phyloP scores from a whole-genome alignment of 2,797 vertebrate genomes.

The Tenualosa ilisha region DNA sequence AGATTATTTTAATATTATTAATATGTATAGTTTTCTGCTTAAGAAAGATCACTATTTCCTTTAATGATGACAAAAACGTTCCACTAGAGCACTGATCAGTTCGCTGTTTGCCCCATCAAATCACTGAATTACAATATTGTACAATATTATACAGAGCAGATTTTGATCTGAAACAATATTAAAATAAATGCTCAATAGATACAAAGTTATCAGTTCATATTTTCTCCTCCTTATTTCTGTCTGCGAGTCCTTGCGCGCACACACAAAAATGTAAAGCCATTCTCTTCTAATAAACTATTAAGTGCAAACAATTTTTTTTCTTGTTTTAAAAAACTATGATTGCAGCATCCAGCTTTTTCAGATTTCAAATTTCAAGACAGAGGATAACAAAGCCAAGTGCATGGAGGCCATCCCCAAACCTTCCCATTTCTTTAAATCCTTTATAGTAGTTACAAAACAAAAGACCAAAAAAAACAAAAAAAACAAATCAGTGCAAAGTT shows the following conservation, averaged over 20 bases:
- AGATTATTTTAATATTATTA: conserved; percentile 91
- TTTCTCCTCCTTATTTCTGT: conserved; percentile 80
- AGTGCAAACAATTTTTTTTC: conserved; percentile 86
- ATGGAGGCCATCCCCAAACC: conserved; percentile 78
- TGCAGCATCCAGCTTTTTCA: conserved; percentile 90
- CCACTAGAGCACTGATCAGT: conserved; percentile 84
- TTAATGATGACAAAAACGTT: conserved; percentile 82
- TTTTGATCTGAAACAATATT: conserved; percentile 90
- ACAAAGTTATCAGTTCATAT: conserved; percentile 76
- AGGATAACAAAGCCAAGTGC: conserved; percentile 79
- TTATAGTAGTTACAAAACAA: conserved; percentile 72
- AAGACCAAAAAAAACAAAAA: conserved; percentile 61
- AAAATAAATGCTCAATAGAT: conserved; percentile 96
- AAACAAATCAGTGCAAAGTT: conserved; percentile 91
- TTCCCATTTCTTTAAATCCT: conserved; percentile 65
- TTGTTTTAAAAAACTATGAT: conserved; percentile 78
- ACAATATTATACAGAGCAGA: conserved; percentile 88
- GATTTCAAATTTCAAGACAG: conserved; percentile 81
- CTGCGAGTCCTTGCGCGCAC: conserved; percentile 77
- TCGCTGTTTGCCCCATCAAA: conserved; percentile 78
- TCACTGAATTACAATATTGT: conserved; percentile 88
- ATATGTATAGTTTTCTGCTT: conserved; percentile 87
- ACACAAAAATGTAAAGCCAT: conserved; percentile 83
- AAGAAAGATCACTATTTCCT: conserved; percentile 92
- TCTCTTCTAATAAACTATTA: conserved; percentile 88